These are phyloP conservation scores for Melanostigma gelatinosum DNA, from an alignment of 2,113 vertebrate species.

Conservation along the genomic window DNA sequence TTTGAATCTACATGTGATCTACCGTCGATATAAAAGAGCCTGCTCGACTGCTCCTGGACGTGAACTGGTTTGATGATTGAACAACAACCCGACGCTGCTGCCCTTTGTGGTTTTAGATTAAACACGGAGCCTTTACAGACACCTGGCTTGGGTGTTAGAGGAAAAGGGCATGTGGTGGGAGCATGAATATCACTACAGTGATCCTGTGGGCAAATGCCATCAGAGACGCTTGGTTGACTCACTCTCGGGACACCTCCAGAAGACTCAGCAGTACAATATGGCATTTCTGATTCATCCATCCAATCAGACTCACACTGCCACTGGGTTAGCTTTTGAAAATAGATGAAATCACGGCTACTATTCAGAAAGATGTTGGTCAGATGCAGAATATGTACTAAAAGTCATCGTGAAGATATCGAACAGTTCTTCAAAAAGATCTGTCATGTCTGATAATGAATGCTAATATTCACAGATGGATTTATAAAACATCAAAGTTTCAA, in stretches of 20 bases:
- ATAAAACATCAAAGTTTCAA: not conserved
- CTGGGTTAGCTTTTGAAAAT: slow-evolving; percentile 42
- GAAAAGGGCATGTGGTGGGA: slow-evolving; percentile 59
- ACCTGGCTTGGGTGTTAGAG: not conserved
- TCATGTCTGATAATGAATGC: not conserved
- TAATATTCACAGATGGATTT: not conserved
- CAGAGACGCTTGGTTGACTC: slow-evolving; percentile 30
- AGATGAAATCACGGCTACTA: not conserved
- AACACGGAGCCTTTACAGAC: slow-evolving; percentile 10
- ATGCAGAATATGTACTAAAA: not conserved
- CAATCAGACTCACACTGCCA: slow-evolving; percentile 41
- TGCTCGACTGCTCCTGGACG: not conserved
- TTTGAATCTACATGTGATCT: slow-evolving; percentile 23
- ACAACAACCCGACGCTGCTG: not conserved
- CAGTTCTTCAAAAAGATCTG: not conserved
- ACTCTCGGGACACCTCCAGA: slow-evolving; percentile 40
- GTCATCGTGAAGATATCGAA: not conserved
- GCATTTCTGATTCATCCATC: slow-evolving; percentile 54
- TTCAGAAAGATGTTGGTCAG: not conserved
- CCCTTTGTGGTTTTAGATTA: slow-evolving; percentile 31
- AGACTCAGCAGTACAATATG: slow-evolving; percentile 29
- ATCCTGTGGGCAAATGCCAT: slow-evolving; percentile 47
- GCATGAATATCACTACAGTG: slow-evolving; percentile 51
- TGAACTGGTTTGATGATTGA: slow-evolving; percentile 9
- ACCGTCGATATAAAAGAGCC: not conserved